Percentiles rank a stretch among this genome's conserved stretches.
These are phyloP conservation scores for Dascillus cervinus DNA, from an alignment of 2,888 invertebrate genomes.

Conservation along the genomic window DNA sequence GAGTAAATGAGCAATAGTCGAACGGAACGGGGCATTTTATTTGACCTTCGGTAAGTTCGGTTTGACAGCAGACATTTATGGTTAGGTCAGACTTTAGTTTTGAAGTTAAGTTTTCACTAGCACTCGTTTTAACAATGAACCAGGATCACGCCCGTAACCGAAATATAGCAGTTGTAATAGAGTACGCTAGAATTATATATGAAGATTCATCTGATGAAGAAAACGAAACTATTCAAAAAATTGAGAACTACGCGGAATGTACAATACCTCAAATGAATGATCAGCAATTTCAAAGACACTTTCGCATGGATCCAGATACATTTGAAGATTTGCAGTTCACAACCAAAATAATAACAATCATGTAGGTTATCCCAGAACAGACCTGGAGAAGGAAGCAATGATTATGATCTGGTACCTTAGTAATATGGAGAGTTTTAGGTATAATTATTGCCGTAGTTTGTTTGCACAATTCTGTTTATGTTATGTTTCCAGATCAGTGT, in stretches of 20 bases:
- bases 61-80: too few species aligned
- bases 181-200: too few species aligned
- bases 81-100: too few species aligned
- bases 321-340: not conserved
- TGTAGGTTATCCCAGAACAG: not conserved
- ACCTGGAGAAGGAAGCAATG: not conserved
- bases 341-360: not conserved
- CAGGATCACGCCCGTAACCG: not conserved
- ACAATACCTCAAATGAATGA: not conserved
- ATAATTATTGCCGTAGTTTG: not conserved
- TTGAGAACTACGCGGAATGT: not conserved
- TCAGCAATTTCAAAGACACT: not conserved
- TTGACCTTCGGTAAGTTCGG: too few species aligned
- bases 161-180: not conserved
- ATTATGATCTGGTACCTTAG: not conserved
- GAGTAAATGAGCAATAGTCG: too few species aligned
- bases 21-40: too few species aligned
- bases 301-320: not conserved
- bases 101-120: too few species aligned
- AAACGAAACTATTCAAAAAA: not conserved
- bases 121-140: conserved; percentile 5
- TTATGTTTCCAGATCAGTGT: conserved; percentile 1
- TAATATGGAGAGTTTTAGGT: not conserved
- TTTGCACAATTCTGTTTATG: not conserved
- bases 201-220: not conserved